Evolutionary conservation across 2,113 vertebrate species (phyloP), one percentile per base, ranked within the genome.

Genomic region (Anoura caudifer): DNA sequence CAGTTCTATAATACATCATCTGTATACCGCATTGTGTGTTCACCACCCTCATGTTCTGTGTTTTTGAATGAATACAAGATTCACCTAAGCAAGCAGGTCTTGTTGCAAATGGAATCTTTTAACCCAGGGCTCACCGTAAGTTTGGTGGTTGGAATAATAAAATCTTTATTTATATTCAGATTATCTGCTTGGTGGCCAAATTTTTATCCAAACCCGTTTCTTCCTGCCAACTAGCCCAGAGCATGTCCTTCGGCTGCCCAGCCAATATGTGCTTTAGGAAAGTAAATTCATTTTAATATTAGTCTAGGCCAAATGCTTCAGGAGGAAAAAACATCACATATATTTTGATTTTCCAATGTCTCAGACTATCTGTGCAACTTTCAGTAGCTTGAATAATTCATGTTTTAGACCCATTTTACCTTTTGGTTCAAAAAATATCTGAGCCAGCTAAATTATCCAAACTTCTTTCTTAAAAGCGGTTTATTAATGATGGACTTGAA

Each of bases 241-340:
- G 36, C 22, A 1, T 96, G 90, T 52, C 82, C 73, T 95, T 95
- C n/a, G 1, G 94, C 90, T 96, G 69, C 92, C 69, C 20, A 79
- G 85, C 70, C 87, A 97, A 50, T 97, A 92, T 95, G 92, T 95
- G 80, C 94, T 96, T 96, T 96, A 96, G 82, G 94, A 96, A 97
- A 97, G 94, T 90, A 94, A 96, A 95, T 95, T 97, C 94, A 94
- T 97, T 97, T 98, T 96, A 96, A 79, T 97, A 96, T 96, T 97
- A 96, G 85, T 97, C 72, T 96, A 97, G 95, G 96, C 92, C 97
- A 96, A 97, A 97, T 83, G 50, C 90, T 97, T 36, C 73, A 97
- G 24, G 52, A 95, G 93, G 96, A 94, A 96, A 96, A 96, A 65
- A 97, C 94, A 65, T 95, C 89, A 87, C 75, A 63, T 91, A 87